phyloP scores from a whole-genome alignment of 2,888 invertebrate genomes.

The Lithosia quadra region DNA sequence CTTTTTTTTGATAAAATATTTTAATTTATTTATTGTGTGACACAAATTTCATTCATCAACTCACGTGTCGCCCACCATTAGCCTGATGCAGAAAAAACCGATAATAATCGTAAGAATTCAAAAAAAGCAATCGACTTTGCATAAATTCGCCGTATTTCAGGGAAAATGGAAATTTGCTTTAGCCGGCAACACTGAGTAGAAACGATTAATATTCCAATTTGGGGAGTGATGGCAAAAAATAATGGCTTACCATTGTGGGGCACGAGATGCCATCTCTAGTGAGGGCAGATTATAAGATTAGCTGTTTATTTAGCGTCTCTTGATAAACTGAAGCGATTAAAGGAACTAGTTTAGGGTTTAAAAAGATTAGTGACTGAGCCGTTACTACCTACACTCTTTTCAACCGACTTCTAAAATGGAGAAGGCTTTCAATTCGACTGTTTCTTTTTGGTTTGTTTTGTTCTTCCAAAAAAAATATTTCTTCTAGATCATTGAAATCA shows the following conservation, averaged over 20 bases:
- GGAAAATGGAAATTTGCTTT: conserved; percentile 9
- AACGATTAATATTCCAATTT: conserved; percentile 35
- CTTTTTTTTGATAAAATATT: too few relatives aligned
- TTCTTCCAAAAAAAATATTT: too few relatives aligned
- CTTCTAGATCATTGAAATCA: too few relatives aligned
- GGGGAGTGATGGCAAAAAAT: conserved; percentile 17
- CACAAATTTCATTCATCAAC: neutral
- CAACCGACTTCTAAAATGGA: too few relatives aligned
- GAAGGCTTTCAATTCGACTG: too few relatives aligned
- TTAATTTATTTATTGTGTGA: too few relatives aligned
- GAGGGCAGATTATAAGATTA: conserved; percentile 12
- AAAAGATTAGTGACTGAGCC: neutral
- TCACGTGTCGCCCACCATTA: neutral
- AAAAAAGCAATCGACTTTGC: conserved; percentile 3
- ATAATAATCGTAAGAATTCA: neutral
- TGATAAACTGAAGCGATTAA: neutral
- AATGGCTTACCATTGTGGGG: conserved; percentile 14
- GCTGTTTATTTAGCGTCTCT: conserved; percentile 8
- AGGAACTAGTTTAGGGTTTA: neutral
- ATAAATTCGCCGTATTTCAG: conserved; percentile 9
- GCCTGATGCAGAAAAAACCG: neutral
- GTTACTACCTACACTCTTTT: too few relatives aligned
- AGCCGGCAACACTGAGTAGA: conserved; percentile 19
- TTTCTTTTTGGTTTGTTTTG: too few relatives aligned
- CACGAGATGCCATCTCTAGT: neutral